These are phyloP conservation scores for Mimachlamys varia DNA, from an alignment of 2,888 invertebrate species.

Conservation along the genomic window DNA sequence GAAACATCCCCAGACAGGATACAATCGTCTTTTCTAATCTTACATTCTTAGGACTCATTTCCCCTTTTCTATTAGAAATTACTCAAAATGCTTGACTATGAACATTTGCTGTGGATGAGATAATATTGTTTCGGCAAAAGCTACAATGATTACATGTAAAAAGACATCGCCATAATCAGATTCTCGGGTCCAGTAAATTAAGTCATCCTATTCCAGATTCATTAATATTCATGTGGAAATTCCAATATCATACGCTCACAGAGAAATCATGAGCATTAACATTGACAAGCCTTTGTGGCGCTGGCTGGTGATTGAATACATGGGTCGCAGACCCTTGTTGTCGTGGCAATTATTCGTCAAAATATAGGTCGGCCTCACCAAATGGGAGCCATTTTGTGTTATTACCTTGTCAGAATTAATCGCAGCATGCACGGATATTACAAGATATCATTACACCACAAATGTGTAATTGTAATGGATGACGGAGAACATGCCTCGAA, in stretches of 20 bases:
- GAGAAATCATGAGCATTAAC: slow-evolving; percentile 21
- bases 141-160: slow-evolving; percentile 1
- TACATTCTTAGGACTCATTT: not conserved
- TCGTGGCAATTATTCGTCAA: not conserved
- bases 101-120: not conserved
- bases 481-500: not conserved
- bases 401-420: slow-evolving; percentile 15
- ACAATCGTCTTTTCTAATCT: not conserved
- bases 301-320: not conserved
- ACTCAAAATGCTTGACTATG: not conserved
- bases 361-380: not conserved
- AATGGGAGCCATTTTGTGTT: slow-evolving; percentile 29
- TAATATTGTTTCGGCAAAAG: not conserved
- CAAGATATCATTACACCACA: slow-evolving; percentile 11
- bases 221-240: slow-evolving; percentile 36
- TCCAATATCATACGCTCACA: slow-evolving; percentile 34
- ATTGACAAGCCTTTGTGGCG: slow-evolving; percentile 11
- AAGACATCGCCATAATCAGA: slow-evolving; percentile 3
- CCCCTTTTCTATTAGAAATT: not conserved
- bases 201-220: slow-evolving; percentile 8
- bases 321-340: slow-evolving; percentile 31
- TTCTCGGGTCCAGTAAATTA: not conserved
- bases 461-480: not conserved
- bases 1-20: too few relatives aligned
- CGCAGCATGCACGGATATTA: not conserved